phyloP scores from a whole-genome alignment of 2,888 invertebrate species.

The Clepsis dumicolana region DNA sequence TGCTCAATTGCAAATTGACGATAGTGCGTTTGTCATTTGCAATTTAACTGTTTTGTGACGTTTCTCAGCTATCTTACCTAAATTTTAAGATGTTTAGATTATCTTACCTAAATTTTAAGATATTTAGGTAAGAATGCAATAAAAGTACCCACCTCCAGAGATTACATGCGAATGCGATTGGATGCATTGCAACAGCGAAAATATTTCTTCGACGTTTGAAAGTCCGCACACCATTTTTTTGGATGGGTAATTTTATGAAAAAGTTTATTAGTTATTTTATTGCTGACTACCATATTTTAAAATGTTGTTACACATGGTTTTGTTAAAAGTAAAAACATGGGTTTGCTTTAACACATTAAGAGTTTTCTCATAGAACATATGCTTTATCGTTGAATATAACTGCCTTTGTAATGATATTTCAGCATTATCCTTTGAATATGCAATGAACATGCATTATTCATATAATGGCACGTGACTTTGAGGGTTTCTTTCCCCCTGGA shows the following conservation, averaged over 20 bases:
- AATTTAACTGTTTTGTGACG: constrained; percentile 4
- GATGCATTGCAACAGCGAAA: constrained; percentile 5
- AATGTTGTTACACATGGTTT: too few relatives aligned
- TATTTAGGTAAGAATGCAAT: background rate
- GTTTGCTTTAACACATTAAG: background rate
- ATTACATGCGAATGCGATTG: background rate
- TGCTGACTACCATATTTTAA: too few relatives aligned
- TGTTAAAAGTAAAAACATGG: background rate
- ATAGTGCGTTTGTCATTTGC: constrained; percentile 7
- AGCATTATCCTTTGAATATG: constrained; percentile 59
- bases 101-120: too few relatives aligned
- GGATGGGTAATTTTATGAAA: too few relatives aligned
- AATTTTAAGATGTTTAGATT: too few relatives aligned
- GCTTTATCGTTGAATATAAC: constrained; percentile 42
- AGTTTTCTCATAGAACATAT: background rate
- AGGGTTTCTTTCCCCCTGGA: constrained; percentile 49
- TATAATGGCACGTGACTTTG: constrained; percentile 54
- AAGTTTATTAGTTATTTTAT: too few relatives aligned
- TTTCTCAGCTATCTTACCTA: too few relatives aligned
- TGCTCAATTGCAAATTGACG: background rate
- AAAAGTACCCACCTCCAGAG: too few relatives aligned
- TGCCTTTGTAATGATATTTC: constrained; percentile 60
- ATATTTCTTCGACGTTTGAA: too few relatives aligned
- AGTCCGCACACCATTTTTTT: too few relatives aligned
- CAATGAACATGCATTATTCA: constrained; percentile 67